Percentiles rank a stretch among this genome's conserved stretches.
Evolutionary conservation across 2,113 vertebrate genomes (phyloP).

Genomic region (Baryphthengus martii): DNA sequence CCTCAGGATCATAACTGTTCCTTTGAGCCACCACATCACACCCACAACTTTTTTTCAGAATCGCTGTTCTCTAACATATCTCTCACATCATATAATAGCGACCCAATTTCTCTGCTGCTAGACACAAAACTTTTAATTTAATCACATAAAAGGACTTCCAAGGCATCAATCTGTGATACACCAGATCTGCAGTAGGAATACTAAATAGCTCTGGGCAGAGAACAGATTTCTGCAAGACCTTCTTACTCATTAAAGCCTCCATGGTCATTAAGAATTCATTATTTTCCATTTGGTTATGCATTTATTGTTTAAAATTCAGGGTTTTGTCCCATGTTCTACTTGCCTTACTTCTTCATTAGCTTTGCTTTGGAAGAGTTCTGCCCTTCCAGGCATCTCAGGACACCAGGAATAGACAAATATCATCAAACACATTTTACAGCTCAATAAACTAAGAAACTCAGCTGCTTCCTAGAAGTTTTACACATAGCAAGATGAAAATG

Average conservation of each 20-base stretch:
- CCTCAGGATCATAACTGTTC: not conserved
- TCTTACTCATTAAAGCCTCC: not conserved
- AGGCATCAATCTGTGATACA: not conserved
- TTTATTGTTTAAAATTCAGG: not conserved
- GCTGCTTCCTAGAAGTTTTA: not conserved
- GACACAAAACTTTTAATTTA: not conserved
- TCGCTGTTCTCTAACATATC: not conserved
- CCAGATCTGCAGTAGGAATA: not conserved
- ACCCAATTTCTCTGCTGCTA: not conserved
- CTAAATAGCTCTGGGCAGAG: not conserved
- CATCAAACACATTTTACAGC: not conserved
- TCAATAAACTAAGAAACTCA: not conserved
- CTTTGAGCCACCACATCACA: not conserved
- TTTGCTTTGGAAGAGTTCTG: not conserved
- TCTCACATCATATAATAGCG: not conserved
- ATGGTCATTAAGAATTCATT: not conserved
- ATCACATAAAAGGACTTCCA: not conserved
- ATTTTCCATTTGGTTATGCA: not conserved
- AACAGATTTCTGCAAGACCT: not conserved
- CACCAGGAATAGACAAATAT: not conserved
- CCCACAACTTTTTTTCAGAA: not conserved
- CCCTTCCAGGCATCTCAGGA: not conserved
- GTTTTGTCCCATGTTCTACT: not conserved
- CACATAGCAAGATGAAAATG: not conserved
- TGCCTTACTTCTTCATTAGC: not conserved